Evolutionary conservation across 1,140 invertebrate species (phyloP), one percentile per base, ranked within the genome.

Genomic region (Whitmania pigra): DNA sequence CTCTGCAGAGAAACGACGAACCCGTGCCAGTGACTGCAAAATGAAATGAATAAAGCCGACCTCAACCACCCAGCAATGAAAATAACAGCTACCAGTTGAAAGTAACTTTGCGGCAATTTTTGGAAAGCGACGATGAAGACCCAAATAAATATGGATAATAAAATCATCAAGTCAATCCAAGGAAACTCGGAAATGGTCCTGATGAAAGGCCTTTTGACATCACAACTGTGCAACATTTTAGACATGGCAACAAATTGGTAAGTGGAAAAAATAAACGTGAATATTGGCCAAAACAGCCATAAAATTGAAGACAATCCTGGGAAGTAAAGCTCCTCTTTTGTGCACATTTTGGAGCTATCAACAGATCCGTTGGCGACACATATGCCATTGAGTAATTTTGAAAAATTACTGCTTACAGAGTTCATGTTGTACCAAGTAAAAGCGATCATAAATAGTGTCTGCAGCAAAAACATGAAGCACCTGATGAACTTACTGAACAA

Each of bases 401-500:
- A 49, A 49, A 49, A 11, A 15, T 49, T 49, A 13, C 43, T 49
- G 15, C 43, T 49, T 1, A 49, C 11, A 3, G 11, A 15, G 43
- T 49, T 49, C 43, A 63, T 63, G 57, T 25, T 31, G 57, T 25
- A 63, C 22, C 22, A 22, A 15, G 57, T 63, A 18, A 63, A 63
- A 31, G 22, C 22, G 20, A 63, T 63, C 57, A 63, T 63, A 31
- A 25, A 63, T 11, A 63, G 0, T 22, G 29, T 31, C 29, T 63
- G 57, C 57, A 63, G 29, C 57, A 63, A 31, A 31, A 63, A 63
- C 22, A 63, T 22, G 29, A 63, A 31, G 29, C 22, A 22, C 6
- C 57, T 63, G 57, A 63, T 63, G 15, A 63, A 22, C 57, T 63
- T 22, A 63, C 57, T 63, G 57, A 63, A 7, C 57, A 63, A 13